Evolutionary conservation across 2,797 vertebrate genomes (phyloP), one percentile per base, ranked within the genome.

Genomic region (Myoxocephalus aenaeus): DNA sequence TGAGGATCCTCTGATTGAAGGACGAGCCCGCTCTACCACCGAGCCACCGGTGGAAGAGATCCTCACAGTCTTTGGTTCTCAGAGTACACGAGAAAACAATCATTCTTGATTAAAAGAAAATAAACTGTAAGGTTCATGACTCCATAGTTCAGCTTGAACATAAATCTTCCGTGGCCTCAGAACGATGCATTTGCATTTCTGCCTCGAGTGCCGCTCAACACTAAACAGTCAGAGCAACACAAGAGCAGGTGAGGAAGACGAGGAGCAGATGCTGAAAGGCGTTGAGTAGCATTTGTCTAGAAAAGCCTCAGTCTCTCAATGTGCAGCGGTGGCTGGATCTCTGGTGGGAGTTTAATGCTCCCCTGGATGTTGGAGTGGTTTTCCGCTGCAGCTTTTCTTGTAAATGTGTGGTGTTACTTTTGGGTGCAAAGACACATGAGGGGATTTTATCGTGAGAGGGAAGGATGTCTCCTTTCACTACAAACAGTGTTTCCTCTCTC

Each of bases 131-230:
- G 12, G 38, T 40, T 13, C 10, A 38, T 13, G 38, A 4, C 38
- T 38, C 42, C 13, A 17, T 20, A 51, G 71, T 62, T 82, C 71
- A 42, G 54, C 50, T 29, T 7, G 7, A 73, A 15, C 65, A 77
- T 65, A 32, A 80, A 84, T 61, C 61, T 51, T 10, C 34, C n/a
- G 32, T 11, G 27, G 14, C 53, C 54, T 62, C 61, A 42, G 56
- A 70, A 22, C 54, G 18, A 32, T n/a, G 67, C 59, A 40, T 61
- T 66, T 18, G 59, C 54, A 65, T 73, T 70, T 64, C 36, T 65
- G 62, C 42, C 40, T 7, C 4, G 32, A 57, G 2, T 13, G 27
- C 57, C 46, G 10, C 50, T 51, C 48, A 18, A 69, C 73, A 62
- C 57, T 36, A 12, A 64, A 75, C 44, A 29, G 1, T 42, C 20